phyloP scores from a whole-genome alignment of 2,797 vertebrate genomes.

The Spea hammondii region DNA sequence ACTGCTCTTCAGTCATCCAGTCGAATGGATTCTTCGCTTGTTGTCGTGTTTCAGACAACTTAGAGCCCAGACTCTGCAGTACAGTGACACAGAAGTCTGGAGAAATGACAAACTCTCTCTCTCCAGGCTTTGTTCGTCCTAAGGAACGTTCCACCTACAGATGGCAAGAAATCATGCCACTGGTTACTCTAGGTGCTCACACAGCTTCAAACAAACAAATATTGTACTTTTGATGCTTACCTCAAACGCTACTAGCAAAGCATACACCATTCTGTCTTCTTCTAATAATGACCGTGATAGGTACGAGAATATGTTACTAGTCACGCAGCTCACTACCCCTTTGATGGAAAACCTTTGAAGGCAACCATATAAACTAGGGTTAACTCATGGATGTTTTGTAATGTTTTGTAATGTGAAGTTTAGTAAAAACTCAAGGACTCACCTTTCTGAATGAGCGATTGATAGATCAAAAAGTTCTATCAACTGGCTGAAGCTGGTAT shows the following conservation, averaged over 20 bases:
- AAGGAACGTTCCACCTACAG: slow-evolving; percentile 39
- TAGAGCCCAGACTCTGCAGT: slow-evolving; percentile 15
- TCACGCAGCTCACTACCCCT: slow-evolving; percentile 39
- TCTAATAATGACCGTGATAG: slow-evolving; percentile 45
- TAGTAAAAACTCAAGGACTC: background rate
- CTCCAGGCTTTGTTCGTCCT: slow-evolving; percentile 28
- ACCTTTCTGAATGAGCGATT: slow-evolving; percentile 49
- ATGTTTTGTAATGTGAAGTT: background rate
- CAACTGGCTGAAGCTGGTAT: slow-evolving; percentile 42
- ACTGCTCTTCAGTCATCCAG: slow-evolving; percentile 53
- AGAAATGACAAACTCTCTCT: slow-evolving; percentile 42
- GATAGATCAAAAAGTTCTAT: slow-evolving; percentile 40
- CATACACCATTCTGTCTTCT: slow-evolving; percentile 46
- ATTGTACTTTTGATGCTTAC: slow-evolving; percentile 16
- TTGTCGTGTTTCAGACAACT: slow-evolving; percentile 32
- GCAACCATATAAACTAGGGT: background rate
- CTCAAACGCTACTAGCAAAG: slow-evolving; percentile 42
- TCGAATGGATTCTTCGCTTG: slow-evolving; percentile 50
- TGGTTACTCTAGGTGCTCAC: background rate
- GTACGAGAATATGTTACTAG: slow-evolving; percentile 49
- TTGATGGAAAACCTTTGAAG: slow-evolving; percentile 43
- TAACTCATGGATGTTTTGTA: background rate
- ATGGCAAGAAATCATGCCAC: background rate
- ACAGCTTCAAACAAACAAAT: background rate
- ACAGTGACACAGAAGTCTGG: slow-evolving; percentile 32